phyloP scores from a whole-genome alignment of 2,797 vertebrate species.

The Oryzias dopingdopingensis region DNA sequence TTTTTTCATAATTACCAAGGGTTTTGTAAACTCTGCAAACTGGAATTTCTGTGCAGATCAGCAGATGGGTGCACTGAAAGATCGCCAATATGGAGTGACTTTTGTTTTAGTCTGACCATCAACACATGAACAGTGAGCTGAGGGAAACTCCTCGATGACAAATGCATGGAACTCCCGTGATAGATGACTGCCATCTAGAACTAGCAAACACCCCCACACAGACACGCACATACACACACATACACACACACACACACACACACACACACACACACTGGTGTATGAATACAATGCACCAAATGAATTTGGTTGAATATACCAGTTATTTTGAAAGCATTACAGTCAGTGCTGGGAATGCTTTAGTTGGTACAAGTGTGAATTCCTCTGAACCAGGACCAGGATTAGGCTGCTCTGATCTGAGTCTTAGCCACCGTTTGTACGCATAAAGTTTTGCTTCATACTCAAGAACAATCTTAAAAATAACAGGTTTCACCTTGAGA shows the following conservation, averaged over 20 bases:
- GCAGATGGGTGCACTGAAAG: slow-evolving; percentile 47
- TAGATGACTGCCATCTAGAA: background rate
- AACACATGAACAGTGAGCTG: slow-evolving; percentile 24
- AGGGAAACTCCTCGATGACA: slow-evolving; percentile 35
- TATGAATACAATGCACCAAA: background rate
- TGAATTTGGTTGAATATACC: background rate
- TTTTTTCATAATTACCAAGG: no score
- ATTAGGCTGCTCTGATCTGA: no score
- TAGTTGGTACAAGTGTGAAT: no score
- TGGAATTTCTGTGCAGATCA: slow-evolving; percentile 3
- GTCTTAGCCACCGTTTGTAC: no score
- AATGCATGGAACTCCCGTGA: slow-evolving; percentile 13
- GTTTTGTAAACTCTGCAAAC: slow-evolving; percentile 9
- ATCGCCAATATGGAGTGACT: slow-evolving; percentile 51
- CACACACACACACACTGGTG: background rate
- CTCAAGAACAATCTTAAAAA: slow-evolving; percentile 3
- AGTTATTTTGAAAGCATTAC: background rate
- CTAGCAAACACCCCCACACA: slow-evolving; percentile 3
- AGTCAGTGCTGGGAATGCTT: no score
- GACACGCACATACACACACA: background rate
- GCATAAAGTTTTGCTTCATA: no score
- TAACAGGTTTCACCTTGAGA: slow-evolving; percentile 5
- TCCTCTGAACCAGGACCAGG: no score
- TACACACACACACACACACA: background rate
- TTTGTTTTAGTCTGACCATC: slow-evolving; percentile 47